Evolutionary conservation across 2,113 vertebrate species (phyloP), one percentile per base, ranked within the genome.

Genomic region (Chloropsis hardwickii): DNA sequence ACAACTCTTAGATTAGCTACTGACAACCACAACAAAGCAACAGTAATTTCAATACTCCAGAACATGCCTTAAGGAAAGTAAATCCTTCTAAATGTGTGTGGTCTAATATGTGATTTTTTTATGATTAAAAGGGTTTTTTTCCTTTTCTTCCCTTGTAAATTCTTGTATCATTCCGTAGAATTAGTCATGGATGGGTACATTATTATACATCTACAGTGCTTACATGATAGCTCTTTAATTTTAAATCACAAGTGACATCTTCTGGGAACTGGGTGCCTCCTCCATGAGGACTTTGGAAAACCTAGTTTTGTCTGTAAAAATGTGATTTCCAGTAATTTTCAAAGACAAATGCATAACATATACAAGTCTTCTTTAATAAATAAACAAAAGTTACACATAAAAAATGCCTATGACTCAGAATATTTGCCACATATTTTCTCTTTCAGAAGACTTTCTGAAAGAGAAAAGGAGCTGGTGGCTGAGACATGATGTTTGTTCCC

Each of bases 371-470:
- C 44, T 85, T 81, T 27, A 18, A 84, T 57, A 86, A 72, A 54
- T 3, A 19, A 73, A 57, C 12, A 20, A 25, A 54, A 65, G 13
- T 25, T 14, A 39, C 23, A 24, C 5, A 14, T 13, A 8, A 45
- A 62, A 60, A n/a, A 9, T 0, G 0, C 4, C 28, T 23, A 1
- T 31, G 14, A 45, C 56, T 58, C 44, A 19, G 86, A 86, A 31
- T 83, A 73, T 42, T 78, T 91, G 19, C 21, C 44, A 64, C 0
- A 5, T 19, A 10, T 8, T 37, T 37, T 37, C 37, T 42, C 2
- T 80, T 70, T 83, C 22, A 21, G 37, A 58, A 71, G 44, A 44
- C 6, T 42, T 80, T 64, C 53, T 51, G 56, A 51, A 69, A 22
- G 33, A 81, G 44, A 29, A 42, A 56, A 57, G 37, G 24, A 88